These are phyloP conservation scores for Tetragnatha versicolor DNA, from an alignment of 1,140 invertebrate species.

Conservation along the genomic window DNA sequence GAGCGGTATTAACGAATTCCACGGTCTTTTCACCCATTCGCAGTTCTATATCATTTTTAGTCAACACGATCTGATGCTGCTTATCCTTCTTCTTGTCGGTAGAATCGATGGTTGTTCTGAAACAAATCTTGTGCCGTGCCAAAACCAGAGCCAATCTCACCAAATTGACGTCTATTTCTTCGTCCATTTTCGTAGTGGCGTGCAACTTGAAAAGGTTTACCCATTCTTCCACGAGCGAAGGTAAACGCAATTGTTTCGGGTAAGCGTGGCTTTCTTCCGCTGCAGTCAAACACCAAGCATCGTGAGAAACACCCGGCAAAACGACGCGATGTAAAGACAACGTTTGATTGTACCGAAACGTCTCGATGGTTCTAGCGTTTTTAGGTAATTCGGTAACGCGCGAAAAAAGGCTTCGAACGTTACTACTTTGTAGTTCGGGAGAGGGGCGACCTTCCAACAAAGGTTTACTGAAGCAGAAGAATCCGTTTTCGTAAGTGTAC, in stretches of 20 bases:
- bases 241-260: neutral
- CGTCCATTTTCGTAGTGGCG: too few relatives aligned
- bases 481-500: neutral
- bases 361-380: neutral
- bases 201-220: neutral
- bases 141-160: neutral
- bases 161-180: neutral
- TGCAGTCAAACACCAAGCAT: constrained; percentile 1
- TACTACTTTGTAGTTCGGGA: neutral
- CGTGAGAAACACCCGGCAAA: neutral
- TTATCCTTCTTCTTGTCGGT: neutral
- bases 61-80: neutral
- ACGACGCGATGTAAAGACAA: neutral
- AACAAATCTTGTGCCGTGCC: constrained; percentile 7
- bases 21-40: neutral
- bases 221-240: neutral
- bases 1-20: neutral
- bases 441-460: neutral
- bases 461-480: constrained; percentile 10
- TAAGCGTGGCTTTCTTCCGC: neutral
- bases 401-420: too few relatives aligned
- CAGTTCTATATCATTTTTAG: neutral
- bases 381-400: neutral
- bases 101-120: neutral
- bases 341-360: neutral